These are phyloP conservation scores for Papilio helenus DNA, from an alignment of 1,140 invertebrate genomes.

Conservation along the genomic window DNA sequence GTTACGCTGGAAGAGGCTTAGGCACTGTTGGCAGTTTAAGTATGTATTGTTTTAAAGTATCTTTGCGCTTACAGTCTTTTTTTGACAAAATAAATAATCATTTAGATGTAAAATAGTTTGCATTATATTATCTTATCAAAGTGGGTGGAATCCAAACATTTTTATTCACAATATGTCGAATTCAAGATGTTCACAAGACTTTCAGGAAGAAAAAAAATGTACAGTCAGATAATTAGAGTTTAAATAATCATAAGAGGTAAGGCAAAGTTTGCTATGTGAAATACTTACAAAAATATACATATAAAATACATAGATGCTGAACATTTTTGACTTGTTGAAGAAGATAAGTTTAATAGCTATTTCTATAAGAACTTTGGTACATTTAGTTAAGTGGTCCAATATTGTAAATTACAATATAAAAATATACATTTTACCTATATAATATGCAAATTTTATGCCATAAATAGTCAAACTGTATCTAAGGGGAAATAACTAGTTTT, in stretches of 20 bases:
- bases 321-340: not conserved
- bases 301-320: not conserved
- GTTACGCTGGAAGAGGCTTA: slow-evolving; percentile 91
- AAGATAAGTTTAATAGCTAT: not conserved
- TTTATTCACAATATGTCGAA: slow-evolving; percentile 16
- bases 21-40: slow-evolving; percentile 92
- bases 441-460: not conserved
- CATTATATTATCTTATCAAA: slow-evolving; percentile 58
- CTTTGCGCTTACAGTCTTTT: slow-evolving; percentile 25
- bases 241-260: not conserved
- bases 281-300: not conserved
- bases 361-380: not conserved
- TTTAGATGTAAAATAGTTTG: not conserved
- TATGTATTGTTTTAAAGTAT: slow-evolving; percentile 60
- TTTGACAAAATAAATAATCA: slow-evolving; percentile 19
- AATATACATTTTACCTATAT: not conserved
- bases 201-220: not conserved
- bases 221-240: not conserved
- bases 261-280: not conserved
- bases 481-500: not conserved
- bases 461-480: not conserved
- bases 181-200: not conserved
- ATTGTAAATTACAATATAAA: not conserved
- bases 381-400: not conserved
- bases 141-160: slow-evolving; percentile 48